These are phyloP conservation scores for Microcebus lehilahytsara DNA, from an alignment of 2,113 vertebrate genomes.

Conservation along the genomic window DNA sequence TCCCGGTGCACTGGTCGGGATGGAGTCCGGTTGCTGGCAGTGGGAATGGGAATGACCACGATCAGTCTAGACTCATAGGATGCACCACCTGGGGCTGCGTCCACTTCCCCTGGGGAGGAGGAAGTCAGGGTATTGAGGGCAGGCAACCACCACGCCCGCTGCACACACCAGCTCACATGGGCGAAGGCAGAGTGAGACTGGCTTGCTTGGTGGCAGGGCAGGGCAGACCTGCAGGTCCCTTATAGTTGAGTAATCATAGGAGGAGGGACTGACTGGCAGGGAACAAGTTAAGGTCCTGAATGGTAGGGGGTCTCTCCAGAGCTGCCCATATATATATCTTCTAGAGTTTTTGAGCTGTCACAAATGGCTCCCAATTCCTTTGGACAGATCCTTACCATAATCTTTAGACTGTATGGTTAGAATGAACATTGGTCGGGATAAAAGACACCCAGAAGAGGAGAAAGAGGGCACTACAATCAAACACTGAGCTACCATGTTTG, in stretches of 20 bases:
- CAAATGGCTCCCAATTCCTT: neutral
- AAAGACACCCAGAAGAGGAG: neutral
- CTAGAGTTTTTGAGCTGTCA: neutral
- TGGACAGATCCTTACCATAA: conserved; percentile 33
- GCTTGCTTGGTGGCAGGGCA: neutral
- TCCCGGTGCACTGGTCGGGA: neutral
- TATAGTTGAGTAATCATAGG: neutral
- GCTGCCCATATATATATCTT: neutral
- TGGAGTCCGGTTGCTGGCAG: neutral
- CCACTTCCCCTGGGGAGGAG: neutral
- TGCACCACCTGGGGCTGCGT: neutral
- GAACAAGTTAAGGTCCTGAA: neutral
- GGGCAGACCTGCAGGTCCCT: neutral
- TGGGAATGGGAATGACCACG: neutral
- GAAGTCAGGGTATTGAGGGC: neutral
- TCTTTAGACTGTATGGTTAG: conserved; percentile 27
- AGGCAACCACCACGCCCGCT: neutral
- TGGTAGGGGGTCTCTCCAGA: neutral
- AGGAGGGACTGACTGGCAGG: neutral
- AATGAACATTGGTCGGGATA: neutral
- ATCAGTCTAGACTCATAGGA: neutral
- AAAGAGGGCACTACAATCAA: neutral
- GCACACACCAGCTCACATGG: neutral
- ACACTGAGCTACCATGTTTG: conserved; percentile 24
- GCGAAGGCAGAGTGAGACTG: neutral